These are phyloP conservation scores for Caenorhabditis virilis DNA, from an alignment of 2,888 invertebrate species.

Conservation along the genomic window DNA sequence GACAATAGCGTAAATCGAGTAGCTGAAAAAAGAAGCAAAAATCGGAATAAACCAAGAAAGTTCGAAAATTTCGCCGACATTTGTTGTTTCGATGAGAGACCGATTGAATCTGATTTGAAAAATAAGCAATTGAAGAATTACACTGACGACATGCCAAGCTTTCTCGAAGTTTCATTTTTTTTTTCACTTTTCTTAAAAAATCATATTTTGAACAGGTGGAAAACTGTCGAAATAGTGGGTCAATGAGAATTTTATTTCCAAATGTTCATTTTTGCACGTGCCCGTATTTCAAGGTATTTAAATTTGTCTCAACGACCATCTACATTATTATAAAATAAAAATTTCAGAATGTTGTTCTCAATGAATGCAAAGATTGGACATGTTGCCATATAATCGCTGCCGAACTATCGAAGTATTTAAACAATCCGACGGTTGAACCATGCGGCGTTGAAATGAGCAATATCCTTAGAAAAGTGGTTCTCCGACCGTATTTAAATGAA, in stretches of 20 bases:
- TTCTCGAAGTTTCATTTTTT: slow-evolving; percentile 5
- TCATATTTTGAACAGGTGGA: too few relatives aligned
- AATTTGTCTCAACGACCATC: not conserved
- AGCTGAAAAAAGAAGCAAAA: not conserved
- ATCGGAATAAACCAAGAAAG: slow-evolving; percentile 4
- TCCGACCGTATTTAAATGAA: not conserved
- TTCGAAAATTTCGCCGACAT: slow-evolving; percentile 2
- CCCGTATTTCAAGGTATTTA: slow-evolving; percentile 8
- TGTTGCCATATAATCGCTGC: slow-evolving; percentile 19
- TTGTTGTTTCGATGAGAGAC: slow-evolving; percentile 14
- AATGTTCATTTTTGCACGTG: slow-evolving; percentile 20
- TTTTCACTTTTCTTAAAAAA: too few relatives aligned
- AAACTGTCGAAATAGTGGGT: slow-evolving; percentile 10
- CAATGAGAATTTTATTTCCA: slow-evolving; percentile 15
- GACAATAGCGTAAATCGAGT: not conserved
- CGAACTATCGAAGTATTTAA: not conserved
- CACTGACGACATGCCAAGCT: not conserved
- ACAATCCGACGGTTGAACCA: not conserved
- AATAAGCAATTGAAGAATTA: not conserved
- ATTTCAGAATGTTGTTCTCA: slow-evolving; percentile 8
- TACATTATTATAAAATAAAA: not conserved
- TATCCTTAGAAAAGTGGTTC: slow-evolving; percentile 7
- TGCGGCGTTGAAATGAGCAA: slow-evolving; percentile 9
- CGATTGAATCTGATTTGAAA: too few relatives aligned
- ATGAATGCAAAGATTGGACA: slow-evolving; percentile 15